Percentiles rank a stretch among this genome's conserved stretches.
phyloP scores from a whole-genome alignment of 35 echinoderm and acorn worm species.

The Acanthaster planci region DNA sequence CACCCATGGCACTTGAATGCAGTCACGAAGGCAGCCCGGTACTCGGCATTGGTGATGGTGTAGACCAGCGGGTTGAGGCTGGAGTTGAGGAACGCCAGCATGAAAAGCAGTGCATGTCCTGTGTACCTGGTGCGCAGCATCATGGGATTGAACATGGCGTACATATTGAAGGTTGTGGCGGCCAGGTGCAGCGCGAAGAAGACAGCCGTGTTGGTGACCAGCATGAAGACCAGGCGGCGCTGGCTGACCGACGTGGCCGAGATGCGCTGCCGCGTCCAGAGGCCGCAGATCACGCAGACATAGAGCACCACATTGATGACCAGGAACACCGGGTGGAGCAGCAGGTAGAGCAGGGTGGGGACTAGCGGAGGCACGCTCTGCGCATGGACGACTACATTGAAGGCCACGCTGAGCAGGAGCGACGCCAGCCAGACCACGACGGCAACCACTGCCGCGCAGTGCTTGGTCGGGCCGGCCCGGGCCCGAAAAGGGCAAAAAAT shows the following conservation, averaged over 20 bases:
- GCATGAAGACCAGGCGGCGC: not conserved
- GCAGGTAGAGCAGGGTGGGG: not conserved
- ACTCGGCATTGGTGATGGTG: not conserved
- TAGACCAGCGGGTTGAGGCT: slow-evolving; percentile 19
- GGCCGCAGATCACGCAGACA: not conserved
- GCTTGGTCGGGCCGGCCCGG: not conserved
- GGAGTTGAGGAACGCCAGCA: not conserved
- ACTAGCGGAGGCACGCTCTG: not conserved
- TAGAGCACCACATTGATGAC: slow-evolving; percentile 1
- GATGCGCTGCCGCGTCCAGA: not conserved
- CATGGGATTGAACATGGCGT: not conserved
- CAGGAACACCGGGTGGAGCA: not conserved
- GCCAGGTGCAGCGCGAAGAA: not conserved
- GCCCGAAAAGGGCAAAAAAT: not conserved
- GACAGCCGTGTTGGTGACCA: not conserved
- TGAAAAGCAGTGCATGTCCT: not conserved
- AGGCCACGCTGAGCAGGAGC: not conserved
- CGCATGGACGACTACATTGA: not conserved
- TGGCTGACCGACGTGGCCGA: not conserved
- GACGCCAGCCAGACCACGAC: not conserved
- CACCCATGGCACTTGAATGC: not conserved
- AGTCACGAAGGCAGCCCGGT: not conserved
- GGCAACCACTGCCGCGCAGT: not conserved
- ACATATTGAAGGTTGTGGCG: not conserved
- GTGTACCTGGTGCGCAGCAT: not conserved